A percentile compares a stretch with the other conserved stretches of the same genome.
Evolutionary conservation across 2,797 vertebrate species (phyloP).

Genomic region (Chaetodon trifasciatus): DNA sequence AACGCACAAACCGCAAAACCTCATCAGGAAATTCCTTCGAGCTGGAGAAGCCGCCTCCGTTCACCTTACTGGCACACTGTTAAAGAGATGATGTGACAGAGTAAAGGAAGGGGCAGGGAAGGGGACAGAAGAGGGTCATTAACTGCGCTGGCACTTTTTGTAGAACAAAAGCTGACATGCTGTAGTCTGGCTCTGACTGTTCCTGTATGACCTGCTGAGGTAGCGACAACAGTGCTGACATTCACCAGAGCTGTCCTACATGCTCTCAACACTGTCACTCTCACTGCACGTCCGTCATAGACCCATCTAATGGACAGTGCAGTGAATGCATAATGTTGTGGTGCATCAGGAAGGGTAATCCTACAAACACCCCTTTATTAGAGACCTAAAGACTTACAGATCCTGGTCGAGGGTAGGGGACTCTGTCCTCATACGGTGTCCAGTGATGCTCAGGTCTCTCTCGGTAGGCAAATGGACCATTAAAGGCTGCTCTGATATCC

Average conservation of each 20-base stretch:
- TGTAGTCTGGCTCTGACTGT: slow-evolving; percentile 43
- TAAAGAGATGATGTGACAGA: slow-evolving; percentile 10
- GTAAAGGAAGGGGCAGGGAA: background rate
- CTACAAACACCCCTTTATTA: slow-evolving; percentile 25
- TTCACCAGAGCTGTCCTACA: slow-evolving; percentile 56
- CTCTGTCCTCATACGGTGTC: slow-evolving; percentile 93
- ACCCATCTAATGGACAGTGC: slow-evolving; percentile 36
- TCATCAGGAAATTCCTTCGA: slow-evolving; percentile 97
- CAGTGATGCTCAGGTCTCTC: slow-evolving; percentile 96
- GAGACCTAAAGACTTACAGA: slow-evolving; percentile 87
- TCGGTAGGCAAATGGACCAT: slow-evolving; percentile 94
- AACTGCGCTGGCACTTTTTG: slow-evolving; percentile 23
- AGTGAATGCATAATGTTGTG: slow-evolving; percentile 46
- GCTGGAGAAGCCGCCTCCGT: slow-evolving; percentile 90
- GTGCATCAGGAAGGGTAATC: slow-evolving; percentile 17
- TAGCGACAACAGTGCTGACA: slow-evolving; percentile 59
- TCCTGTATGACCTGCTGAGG: slow-evolving; percentile 58
- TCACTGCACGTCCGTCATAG: slow-evolving; percentile 29
- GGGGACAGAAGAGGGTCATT: slow-evolving; percentile 31
- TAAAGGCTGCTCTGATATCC: slow-evolving; percentile 94
- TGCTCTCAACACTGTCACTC: slow-evolving; percentile 44
- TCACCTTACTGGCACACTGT: slow-evolving; percentile 97
- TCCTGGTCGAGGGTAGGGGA: slow-evolving; percentile 96
- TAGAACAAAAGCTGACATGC: slow-evolving; percentile 32
- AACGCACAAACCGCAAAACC: slow-evolving; percentile 92